A percentile compares a stretch with the other conserved stretches of the same genome.
phyloP scores from a whole-genome alignment of 35 echinoderm and acorn worm genomes.

The Chiridota heheva region DNA sequence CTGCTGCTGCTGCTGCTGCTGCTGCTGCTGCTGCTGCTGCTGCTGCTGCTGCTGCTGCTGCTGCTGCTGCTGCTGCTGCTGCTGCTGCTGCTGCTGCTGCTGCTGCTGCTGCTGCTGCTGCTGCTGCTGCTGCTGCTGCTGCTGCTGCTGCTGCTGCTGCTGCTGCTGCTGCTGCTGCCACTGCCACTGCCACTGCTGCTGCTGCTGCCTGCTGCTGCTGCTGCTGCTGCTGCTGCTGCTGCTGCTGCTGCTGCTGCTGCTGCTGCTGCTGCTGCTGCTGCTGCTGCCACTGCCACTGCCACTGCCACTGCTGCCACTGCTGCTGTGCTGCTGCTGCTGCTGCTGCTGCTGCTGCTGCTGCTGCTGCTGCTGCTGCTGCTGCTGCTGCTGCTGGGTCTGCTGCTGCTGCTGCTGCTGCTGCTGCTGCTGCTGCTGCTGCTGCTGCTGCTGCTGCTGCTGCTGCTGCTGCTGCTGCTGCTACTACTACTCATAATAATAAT shows the following conservation, averaged over 20 bases:
- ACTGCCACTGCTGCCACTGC: no score
- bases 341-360: no score
- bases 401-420: no score
- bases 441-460: no score
- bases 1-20: background rate
- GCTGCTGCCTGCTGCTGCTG: background rate
- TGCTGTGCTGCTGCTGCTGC: no score
- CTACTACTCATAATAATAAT: no score
- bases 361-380: no score
- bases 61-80: constrained; percentile 7
- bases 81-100: background rate
- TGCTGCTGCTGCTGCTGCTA: no score
- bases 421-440: no score
- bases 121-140: background rate
- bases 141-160: constrained; percentile 1
- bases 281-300: no score
- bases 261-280: background rate
- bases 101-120: background rate
- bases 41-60: constrained; percentile 5
- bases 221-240: background rate
- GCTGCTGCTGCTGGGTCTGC: no score
- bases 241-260: background rate
- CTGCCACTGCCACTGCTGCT: constrained; percentile 18
- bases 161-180: background rate
- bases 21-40: background rate